phyloP scores from a whole-genome alignment of 2,888 invertebrate species.

The Eupeodes luniger region DNA sequence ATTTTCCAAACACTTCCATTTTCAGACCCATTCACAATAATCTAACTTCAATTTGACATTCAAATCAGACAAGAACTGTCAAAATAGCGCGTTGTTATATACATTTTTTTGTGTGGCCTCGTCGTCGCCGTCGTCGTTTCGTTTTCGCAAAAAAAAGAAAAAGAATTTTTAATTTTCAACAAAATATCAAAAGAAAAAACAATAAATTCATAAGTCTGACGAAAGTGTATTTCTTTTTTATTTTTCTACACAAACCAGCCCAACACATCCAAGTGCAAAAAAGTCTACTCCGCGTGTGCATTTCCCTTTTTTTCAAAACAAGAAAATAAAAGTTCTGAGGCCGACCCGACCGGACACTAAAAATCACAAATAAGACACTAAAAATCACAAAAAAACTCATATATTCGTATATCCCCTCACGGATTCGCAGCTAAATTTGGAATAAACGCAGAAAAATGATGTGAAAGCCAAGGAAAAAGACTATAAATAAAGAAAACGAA shows the following conservation, averaged over 20 bases:
- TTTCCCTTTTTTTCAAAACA: constrained; percentile 53
- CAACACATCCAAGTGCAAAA: constrained; percentile 59
- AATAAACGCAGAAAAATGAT: constrained; percentile 71
- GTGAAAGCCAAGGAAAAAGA: constrained; percentile 64
- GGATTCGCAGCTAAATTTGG: constrained; percentile 68
- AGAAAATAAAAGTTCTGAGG: constrained; percentile 17
- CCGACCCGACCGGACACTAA: constrained; percentile 14
- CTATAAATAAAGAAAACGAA: constrained; percentile 59
- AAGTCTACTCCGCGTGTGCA: constrained; percentile 44
- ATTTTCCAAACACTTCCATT: constrained; percentile 28
- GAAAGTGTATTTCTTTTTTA: constrained; percentile 72
- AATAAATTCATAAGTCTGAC: constrained; percentile 71
- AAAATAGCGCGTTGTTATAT: constrained; percentile 78
- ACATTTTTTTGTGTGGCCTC: constrained; percentile 77
- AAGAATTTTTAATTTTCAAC: constrained; percentile 70
- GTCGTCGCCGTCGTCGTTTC: constrained; percentile 65
- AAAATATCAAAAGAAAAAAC: constrained; percentile 65
- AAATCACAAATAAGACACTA: constrained; percentile 41
- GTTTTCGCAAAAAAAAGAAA: constrained; percentile 67
- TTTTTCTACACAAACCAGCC: constrained; percentile 67
- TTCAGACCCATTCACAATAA: constrained; percentile 59
- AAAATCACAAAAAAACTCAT: constrained; percentile 25
- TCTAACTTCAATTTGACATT: constrained; percentile 45
- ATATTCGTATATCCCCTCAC: constrained; percentile 49
- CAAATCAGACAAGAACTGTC: constrained; percentile 71